Conservation (phyloP, 2,888 invertebrate species). For the Psylliodes chrysocephalus region DNA sequence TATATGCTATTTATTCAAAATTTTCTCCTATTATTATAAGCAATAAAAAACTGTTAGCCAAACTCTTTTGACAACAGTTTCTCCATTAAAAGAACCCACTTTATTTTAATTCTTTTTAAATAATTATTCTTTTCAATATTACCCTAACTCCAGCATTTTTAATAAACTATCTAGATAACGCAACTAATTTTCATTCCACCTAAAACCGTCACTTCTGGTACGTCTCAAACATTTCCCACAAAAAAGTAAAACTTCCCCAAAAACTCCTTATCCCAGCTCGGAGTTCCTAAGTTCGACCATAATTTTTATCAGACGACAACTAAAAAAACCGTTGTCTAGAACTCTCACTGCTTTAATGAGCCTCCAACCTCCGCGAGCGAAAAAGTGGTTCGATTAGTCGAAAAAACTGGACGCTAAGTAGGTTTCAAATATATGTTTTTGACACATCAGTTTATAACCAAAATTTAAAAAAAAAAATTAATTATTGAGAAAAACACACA, state of each 20-base stretch:
- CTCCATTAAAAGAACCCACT: no score
- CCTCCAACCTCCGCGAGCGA: neutral
- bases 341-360: conserved; percentile 32
- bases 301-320: conserved; percentile 31
- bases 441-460: no score
- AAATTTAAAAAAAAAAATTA: no score
- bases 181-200: conserved; percentile 14
- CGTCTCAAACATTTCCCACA: conserved; percentile 1
- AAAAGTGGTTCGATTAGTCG: neutral
- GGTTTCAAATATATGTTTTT: no score
- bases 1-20: no score
- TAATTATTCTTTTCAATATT: neutral
- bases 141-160: neutral
- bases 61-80: no score
- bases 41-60: no score
- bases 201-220: conserved; percentile 11
- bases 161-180: neutral
- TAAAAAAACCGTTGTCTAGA: conserved; percentile 29
- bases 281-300: conserved; percentile 26
- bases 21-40: no score
- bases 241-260: conserved; percentile 15
- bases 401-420: neutral
- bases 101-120: neutral
- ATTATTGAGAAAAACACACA: no score
- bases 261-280: conserved; percentile 23